Evolutionary conservation across 2,113 vertebrate genomes (phyloP).

Genomic region (Gymnogyps californianus): DNA sequence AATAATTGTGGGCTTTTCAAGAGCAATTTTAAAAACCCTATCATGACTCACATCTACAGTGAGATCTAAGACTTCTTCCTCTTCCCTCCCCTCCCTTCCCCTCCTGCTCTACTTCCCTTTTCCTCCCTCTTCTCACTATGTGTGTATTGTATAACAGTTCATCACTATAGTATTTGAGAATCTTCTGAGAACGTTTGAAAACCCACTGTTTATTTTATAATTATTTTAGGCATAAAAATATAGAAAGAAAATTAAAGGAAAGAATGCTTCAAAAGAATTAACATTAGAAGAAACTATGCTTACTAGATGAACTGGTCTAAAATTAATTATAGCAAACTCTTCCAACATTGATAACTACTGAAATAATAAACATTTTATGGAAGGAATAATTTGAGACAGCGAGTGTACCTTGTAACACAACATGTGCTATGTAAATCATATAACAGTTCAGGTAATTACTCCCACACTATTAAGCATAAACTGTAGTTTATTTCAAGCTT

Average conservation of each 20-base stretch:
- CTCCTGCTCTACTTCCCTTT: background rate
- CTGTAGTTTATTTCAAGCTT: background rate
- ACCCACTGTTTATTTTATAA: background rate
- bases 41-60: background rate
- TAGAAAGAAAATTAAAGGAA: background rate
- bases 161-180: background rate
- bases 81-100: background rate
- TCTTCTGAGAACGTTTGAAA: background rate
- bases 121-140: background rate
- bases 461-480: background rate
- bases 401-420: background rate
- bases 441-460: background rate
- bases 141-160: accelerated
- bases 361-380: background rate
- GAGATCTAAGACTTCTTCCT: background rate
- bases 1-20: background rate
- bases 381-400: background rate
- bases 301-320: background rate
- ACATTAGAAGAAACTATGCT: background rate
- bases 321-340: background rate
- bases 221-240: background rate
- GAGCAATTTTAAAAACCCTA: background rate
- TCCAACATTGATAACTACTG: background rate
- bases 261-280: background rate
- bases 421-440: background rate